Percentiles rank a stretch among this genome's conserved stretches.
These are phyloP conservation scores for Subanguina moxae DNA, from an alignment of 1,140 invertebrate species.

Conservation along the genomic window DNA sequence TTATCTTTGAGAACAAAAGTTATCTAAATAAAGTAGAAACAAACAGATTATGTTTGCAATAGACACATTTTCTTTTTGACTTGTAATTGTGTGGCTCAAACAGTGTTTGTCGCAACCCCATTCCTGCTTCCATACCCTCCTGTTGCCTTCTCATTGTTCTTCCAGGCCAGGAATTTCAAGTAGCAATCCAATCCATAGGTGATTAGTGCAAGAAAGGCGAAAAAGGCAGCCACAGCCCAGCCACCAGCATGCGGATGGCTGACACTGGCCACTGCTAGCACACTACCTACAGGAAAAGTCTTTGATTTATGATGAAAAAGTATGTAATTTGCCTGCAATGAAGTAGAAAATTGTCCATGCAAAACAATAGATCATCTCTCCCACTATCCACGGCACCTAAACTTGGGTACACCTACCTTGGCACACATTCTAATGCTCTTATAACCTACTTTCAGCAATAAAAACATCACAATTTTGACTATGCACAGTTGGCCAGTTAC, in stretches of 20 bases:
- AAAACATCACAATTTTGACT: too few relatives aligned
- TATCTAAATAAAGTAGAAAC: too few relatives aligned
- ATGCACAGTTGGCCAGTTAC: too few relatives aligned
- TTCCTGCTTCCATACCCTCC: slow-evolving; percentile 16
- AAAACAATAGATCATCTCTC: slow-evolving; percentile 53
- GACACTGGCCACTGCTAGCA: slow-evolving; percentile 52
- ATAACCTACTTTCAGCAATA: too few relatives aligned
- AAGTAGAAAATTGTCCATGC: slow-evolving; percentile 59
- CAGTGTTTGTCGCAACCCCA: neutral
- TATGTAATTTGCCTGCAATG: slow-evolving; percentile 40
- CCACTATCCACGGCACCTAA: too few relatives aligned
- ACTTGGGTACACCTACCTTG: too few relatives aligned
- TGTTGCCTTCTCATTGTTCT: slow-evolving; percentile 32
- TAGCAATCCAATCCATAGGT: slow-evolving; percentile 53
- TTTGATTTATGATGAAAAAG: neutral
- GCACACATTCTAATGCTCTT: too few relatives aligned
- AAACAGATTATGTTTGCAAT: too few relatives aligned
- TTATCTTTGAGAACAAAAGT: too few relatives aligned
- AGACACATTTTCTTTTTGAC: too few relatives aligned
- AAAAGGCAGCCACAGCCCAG: slow-evolving; percentile 57
- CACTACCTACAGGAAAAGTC: neutral
- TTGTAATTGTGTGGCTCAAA: too few relatives aligned
- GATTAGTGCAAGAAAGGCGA: slow-evolving; percentile 56
- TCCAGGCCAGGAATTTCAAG: slow-evolving; percentile 56
- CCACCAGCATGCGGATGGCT: slow-evolving; percentile 33